Evolutionary conservation across 2,113 vertebrate genomes (phyloP), one percentile per base, ranked within the genome.

Genomic region (Tonatia bakeri): DNA sequence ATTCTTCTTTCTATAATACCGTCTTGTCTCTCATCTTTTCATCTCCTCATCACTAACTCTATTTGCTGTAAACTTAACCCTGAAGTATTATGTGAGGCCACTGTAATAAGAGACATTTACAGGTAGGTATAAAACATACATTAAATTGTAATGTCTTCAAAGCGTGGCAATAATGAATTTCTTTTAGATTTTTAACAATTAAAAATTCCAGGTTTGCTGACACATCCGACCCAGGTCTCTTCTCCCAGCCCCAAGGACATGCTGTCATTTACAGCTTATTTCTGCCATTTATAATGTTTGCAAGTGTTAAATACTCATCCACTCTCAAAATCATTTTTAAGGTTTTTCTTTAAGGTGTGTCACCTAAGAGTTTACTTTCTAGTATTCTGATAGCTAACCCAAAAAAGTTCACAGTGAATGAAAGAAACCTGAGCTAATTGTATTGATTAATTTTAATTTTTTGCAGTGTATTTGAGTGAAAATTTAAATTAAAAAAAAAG

Each of bases 111-210:
- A 33, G 28, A 38, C 50, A 47, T 61, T 94, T 67, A 84, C 0
- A 90, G 40, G 33, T 17, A 69, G 19, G 28, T 56, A 56, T 40
- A 82, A 95, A 56, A 72, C 82, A 0, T 72, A 17, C 11, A 17
- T 85, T 75, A 54, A 83, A 7, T 73, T 86, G 36, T 56, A 69
- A 95, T 79, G 22, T 94, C 40, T 70, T 80, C 54, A 90, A 47
- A 56, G 43, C 73, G 31, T 36, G 31, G 26, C 59, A 80, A 20
- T 72, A 61, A 67, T 85, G 16, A 38, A 73, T 56, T 87, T 87
- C 87, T 92, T 95, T 54, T 73, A 84, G 1, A 36, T 67, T 70
- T 94, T 90, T 65, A 87, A 85, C 72, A 89, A 94, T 47, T 70
- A 52, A 59, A 56, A 45, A 31, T 45, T 83, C 70, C 31, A 54